phyloP scores from a whole-genome alignment of 2,797 vertebrate species.

The Siniperca obscura region DNA sequence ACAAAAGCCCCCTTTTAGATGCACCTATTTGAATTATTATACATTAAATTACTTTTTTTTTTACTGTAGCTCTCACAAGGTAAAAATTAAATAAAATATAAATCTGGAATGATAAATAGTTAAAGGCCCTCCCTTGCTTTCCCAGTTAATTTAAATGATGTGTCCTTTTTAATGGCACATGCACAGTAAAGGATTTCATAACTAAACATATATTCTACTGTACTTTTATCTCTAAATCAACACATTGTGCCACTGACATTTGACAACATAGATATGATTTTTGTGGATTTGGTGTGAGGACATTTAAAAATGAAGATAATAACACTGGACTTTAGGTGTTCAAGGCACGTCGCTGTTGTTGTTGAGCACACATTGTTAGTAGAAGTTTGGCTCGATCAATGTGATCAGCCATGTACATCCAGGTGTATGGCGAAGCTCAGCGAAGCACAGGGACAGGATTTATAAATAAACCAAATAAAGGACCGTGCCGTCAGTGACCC shows the following conservation, averaged over 20 bases:
- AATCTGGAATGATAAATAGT: not conserved
- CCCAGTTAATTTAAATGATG: not conserved
- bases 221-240: slow-evolving; percentile 13
- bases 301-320: slow-evolving; percentile 38
- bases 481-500: slow-evolving; percentile 77
- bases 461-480: slow-evolving; percentile 84
- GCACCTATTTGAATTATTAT: not conserved
- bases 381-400: slow-evolving; percentile 63
- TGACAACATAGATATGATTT: slow-evolving; percentile 22
- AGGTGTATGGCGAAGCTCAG: slow-evolving; percentile 74
- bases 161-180: not conserved
- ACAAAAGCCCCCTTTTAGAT: no score
- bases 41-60: not conserved
- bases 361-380: slow-evolving; percentile 33
- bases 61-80: not conserved
- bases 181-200: slow-evolving; percentile 12
- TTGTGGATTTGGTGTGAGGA: slow-evolving; percentile 6
- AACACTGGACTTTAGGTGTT: slow-evolving; percentile 40
- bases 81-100: not conserved
- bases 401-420: slow-evolving; percentile 67
- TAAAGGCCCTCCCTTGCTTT: not conserved
- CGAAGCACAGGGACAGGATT: slow-evolving; percentile 70
- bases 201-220: not conserved
- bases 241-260: slow-evolving; percentile 26
- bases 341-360: slow-evolving; percentile 17